Conservation (phyloP, 2,113 vertebrate species). For the Zosterops borbonicus region DNA sequence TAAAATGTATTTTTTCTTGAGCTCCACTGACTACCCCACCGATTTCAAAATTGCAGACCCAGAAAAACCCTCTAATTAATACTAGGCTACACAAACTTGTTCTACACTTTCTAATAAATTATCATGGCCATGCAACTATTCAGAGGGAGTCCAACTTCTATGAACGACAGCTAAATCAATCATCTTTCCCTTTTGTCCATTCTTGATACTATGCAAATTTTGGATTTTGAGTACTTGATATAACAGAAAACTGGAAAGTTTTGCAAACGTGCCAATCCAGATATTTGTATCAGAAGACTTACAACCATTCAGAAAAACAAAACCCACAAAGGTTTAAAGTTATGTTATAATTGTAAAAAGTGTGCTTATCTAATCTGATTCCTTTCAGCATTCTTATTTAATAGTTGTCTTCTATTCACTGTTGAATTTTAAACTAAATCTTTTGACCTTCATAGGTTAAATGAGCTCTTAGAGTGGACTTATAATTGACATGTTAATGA, state of each 20-base stretch:
- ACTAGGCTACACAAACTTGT: background rate
- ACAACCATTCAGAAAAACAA: background rate
- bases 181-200: background rate
- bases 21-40: background rate
- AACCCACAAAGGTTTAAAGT: background rate
- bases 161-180: background rate
- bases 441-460: background rate
- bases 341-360: background rate
- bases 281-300: background rate
- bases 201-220: background rate
- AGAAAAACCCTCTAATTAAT: background rate
- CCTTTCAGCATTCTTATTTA: background rate
- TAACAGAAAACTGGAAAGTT: background rate
- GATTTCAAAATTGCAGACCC: background rate
- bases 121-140: background rate
- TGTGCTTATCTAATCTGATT: background rate
- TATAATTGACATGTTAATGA: background rate
- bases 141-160: background rate
- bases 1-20: background rate
- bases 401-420: background rate
- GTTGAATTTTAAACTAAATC: background rate
- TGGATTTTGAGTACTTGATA: background rate
- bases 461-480: background rate
- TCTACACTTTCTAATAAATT: background rate
- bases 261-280: background rate